Evolutionary conservation across 2,888 invertebrate species (phyloP).

Genomic region (Agrilus cyanescens): DNA sequence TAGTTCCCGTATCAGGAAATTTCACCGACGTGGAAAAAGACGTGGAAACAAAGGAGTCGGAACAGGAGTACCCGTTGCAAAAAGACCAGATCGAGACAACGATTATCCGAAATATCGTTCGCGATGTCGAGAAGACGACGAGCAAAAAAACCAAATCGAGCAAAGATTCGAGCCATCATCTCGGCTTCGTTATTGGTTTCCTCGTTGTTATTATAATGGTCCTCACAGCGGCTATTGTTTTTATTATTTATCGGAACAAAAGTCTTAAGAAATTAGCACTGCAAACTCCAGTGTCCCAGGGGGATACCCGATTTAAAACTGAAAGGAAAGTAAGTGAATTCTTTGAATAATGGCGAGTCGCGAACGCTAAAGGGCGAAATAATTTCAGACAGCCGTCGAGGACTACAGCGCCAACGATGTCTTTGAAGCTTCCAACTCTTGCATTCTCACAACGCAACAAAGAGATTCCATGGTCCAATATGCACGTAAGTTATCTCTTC

Average conservation of each 20-base stretch:
- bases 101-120: slow-evolving; percentile 43
- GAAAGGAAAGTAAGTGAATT: slow-evolving; percentile 23
- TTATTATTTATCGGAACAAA: slow-evolving; percentile 56
- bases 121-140: slow-evolving; percentile 21
- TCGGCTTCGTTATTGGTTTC: slow-evolving; percentile 56
- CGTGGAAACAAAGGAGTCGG: slow-evolving; percentile 33
- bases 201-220: slow-evolving; percentile 61
- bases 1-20: slow-evolving; percentile 40
- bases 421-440: no score
- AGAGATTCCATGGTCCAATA: no score
- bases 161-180: slow-evolving; percentile 47
- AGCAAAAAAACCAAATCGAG: slow-evolving; percentile 27
- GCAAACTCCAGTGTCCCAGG: slow-evolving; percentile 17
- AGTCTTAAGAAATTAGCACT: slow-evolving; percentile 37
- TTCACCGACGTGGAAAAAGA: slow-evolving; percentile 49
- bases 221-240: slow-evolving; percentile 54
- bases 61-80: slow-evolving; percentile 53
- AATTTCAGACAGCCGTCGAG: no score
- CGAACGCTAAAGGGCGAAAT: not conserved
- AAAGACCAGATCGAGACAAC: slow-evolving; percentile 55
- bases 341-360: not conserved
- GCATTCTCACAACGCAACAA: no score
- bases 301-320: slow-evolving; percentile 37
- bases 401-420: not conserved
- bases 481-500: no score